Evolutionary conservation across 2,113 vertebrate species (phyloP).

Genomic region (Salminus brasiliensis): DNA sequence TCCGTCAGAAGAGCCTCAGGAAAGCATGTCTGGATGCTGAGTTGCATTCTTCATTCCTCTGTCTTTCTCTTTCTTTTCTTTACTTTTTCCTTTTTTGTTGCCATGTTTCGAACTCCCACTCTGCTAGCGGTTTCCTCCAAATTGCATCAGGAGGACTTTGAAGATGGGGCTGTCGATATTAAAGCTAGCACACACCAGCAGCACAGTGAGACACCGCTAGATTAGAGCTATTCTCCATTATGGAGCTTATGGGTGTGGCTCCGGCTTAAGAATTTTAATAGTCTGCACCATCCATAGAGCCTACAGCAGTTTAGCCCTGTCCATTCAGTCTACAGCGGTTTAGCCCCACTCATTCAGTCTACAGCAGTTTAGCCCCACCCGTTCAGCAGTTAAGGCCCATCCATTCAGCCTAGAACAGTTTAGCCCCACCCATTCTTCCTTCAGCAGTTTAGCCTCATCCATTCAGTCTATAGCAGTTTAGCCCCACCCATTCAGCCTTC

Average conservation of each 20-base stretch:
- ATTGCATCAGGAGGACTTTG: conserved; percentile 29
- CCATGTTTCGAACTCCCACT: not conserved
- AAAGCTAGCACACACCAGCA: not conserved
- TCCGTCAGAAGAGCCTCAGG: conserved; percentile 1
- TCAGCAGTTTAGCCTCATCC: not conserved
- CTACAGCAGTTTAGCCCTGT: not conserved
- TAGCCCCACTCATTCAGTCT: too few relatives aligned
- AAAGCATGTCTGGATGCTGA: not conserved
- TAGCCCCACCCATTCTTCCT: too few relatives aligned
- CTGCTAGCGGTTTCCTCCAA: conserved; percentile 3
- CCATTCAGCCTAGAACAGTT: too few relatives aligned
- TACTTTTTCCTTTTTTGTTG: not conserved
- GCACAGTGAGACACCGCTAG: not conserved
- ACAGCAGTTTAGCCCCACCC: too few relatives aligned
- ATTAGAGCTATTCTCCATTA: not conserved
- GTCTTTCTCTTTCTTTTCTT: not conserved
- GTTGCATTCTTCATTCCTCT: not conserved
- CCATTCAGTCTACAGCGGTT: not conserved
- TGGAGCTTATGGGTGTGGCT: not conserved
- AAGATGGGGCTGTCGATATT: conserved; percentile 12
- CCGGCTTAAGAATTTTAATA: too few relatives aligned
- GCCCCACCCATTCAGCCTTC: too few relatives aligned
- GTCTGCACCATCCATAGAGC: too few relatives aligned
- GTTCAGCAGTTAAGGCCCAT: too few relatives aligned
- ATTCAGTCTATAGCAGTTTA: not conserved